Conservation (phyloP, 2,797 vertebrate genomes). For the Naso thynnoides region DNA sequence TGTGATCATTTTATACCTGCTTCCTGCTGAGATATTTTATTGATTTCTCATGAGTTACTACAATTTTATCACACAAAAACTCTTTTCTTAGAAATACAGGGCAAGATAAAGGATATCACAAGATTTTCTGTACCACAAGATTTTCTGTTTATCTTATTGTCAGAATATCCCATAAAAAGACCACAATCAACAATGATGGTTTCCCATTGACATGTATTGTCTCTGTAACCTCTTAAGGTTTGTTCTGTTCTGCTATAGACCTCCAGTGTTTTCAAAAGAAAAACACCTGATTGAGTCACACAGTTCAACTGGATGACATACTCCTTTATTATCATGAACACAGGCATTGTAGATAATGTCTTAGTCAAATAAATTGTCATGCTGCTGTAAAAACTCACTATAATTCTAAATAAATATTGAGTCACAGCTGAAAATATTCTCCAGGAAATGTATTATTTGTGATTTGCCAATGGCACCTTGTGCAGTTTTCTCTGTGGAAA, state of each 20-base stretch:
- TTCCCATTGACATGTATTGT: not conserved
- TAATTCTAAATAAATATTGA: not conserved
- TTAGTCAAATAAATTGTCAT: not conserved
- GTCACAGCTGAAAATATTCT: not conserved
- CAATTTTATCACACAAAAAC: conserved; percentile 7
- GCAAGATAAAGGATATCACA: too few species aligned
- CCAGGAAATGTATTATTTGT: not conserved
- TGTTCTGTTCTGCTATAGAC: not conserved
- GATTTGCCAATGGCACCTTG: too few species aligned
- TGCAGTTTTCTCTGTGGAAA: too few species aligned
- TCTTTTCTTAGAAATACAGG: not conserved
- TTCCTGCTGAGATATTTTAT: conserved; percentile 27
- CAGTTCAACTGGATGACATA: not conserved
- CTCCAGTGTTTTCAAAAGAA: not conserved
- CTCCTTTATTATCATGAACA: not conserved
- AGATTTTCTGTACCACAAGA: too few species aligned
- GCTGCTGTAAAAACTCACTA: not conserved
- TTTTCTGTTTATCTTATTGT: not conserved
- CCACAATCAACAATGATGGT: not conserved
- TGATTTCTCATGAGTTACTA: conserved; percentile 32
- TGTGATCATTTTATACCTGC: conserved; percentile 28
- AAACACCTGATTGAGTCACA: not conserved
- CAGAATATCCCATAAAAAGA: not conserved
- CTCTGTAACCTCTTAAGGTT: not conserved
- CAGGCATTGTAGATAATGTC: not conserved